A percentile compares a stretch with the other conserved stretches of the same genome.
Evolutionary conservation across 35 echinoderm and acorn worm species (phyloP).

Genomic region (Ophioderma brevispina): DNA sequence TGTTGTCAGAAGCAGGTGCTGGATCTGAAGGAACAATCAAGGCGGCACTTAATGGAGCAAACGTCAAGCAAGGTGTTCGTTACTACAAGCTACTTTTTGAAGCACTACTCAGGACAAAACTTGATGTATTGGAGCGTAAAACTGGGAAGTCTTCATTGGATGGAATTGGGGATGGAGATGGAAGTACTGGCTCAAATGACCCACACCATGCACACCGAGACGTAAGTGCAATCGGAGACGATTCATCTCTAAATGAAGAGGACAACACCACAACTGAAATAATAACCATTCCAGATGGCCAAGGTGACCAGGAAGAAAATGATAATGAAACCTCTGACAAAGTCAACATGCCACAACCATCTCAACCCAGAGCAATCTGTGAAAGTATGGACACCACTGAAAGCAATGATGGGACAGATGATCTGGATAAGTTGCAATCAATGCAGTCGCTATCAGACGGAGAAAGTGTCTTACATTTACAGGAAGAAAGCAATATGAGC

Average conservation of each 20-base stretch:
- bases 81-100: not conserved
- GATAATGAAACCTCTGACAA: not conserved
- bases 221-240: too few species aligned
- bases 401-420: not conserved
- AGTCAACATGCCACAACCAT: not conserved
- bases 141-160: too few species aligned
- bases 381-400: not conserved
- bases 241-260: too few species aligned
- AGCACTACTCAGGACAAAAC: not conserved
- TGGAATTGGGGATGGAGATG: too few species aligned
- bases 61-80: conserved; percentile 3
- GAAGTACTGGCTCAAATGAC: not conserved
- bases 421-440: not conserved
- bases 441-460: not conserved
- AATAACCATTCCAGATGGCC: too few species aligned
- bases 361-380: not conserved
- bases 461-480: too few species aligned
- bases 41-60: conserved; percentile 6
- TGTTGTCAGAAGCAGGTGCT: conserved; percentile 10
- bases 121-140: not conserved
- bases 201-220: not conserved
- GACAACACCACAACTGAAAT: too few species aligned
- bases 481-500: too few species aligned
- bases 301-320: too few species aligned
- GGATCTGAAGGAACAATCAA: not conserved